Evolutionary conservation across 64 coral and sea anemone genomes (phyloP), one percentile per base, ranked within the genome.

Genomic region (Orbicella faveolata): DNA sequence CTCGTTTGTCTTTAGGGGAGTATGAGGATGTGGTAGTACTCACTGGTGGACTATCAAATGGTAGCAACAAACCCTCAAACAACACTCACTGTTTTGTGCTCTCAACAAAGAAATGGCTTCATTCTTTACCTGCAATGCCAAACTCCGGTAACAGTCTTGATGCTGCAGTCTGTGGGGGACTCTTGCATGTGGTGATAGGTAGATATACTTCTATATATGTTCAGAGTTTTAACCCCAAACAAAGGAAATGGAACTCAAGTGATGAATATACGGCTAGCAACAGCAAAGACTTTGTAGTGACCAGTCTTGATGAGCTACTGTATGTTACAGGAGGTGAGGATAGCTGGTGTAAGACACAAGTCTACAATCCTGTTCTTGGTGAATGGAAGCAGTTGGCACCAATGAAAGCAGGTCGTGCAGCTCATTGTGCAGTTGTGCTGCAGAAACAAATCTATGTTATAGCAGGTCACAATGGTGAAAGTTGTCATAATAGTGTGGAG

Each of bases 401-500:
- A n/a, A 88, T 88, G 73, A 77, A 52, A 16, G 30, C 41, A 61
- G 63, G 63, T 2, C 86, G 86, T 51, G 72, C 26, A 16, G 86
- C 39, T 21, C 86, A 88, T 55, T 75, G 68, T 88, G 70, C 86
- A 33, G 86, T 76, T 16, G 10, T 88, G 18, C 33, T 76, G 14
- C 66, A 34, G 12, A 36, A 70, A 17, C 51, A 73, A 44, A 72
- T 88, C 6, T 88, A 88, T 61, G 86, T 75, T 0, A 35, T 76
- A 26, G 86, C 37, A 14, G 86, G 67, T 70, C 67, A 70, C 21
- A 25, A 26, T 18, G n/a, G 15, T 16, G 10, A 59, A 4, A 23
- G 10, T 52, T 68, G 70, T n/a, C 70, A 76, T 61, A 34, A 59
- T 4, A 55, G 63, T 9, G 73, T 68, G 33, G 86, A 88, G 36